Evolutionary conservation across 2,797 vertebrate genomes (phyloP), one percentile per base, ranked within the genome.

Genomic region (Galagoides demidoff): DNA sequence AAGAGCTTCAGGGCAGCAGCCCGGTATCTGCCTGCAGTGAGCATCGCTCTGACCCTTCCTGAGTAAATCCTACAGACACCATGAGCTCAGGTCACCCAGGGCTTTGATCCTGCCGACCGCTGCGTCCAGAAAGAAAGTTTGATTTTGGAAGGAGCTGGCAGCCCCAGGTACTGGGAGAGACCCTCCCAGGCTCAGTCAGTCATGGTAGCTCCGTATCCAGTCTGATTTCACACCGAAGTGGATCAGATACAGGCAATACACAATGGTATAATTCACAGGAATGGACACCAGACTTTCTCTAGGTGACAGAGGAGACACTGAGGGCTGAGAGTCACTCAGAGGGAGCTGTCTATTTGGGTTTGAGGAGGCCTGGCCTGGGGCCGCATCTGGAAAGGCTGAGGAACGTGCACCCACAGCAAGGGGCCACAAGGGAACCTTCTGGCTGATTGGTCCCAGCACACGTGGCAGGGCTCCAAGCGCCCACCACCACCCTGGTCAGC

Each of bases 401-500:
- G 27, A 34, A 31, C 7, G 45, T 45, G 45, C 11, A 2, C 45
- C 45, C 45, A 45, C 45, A 45, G 45, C 45, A 45, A 45, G 45
- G 45, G 45, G 45, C 45, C 45, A 45, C 45, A 45, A 45, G 93
- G 94, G 86, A 94, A 93, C 93, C 61, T 94, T 96, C 92, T 43
- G 95, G 96, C 96, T 98, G 97, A 92, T 98, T 97, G 97, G 88
- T 92, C 95, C 97, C 85, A 96, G 82, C 90, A 22, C 95, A 95
- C 96, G 13, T 78, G 0, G 45, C 91, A 96, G 55, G 93, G 96
- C 97, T 96, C 91, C 92, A 88, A 95, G 97, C 97, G 97, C 94
- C 97, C 81, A 78, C 94, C 96, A 97, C 97, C 96, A 97, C 97
- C 77, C 2, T 57, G 89, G 43, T 96, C 96, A 92, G 96, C 95